These are phyloP conservation scores for Heliothis subflexa DNA, from an alignment of 1,140 invertebrate species.

Conservation along the genomic window DNA sequence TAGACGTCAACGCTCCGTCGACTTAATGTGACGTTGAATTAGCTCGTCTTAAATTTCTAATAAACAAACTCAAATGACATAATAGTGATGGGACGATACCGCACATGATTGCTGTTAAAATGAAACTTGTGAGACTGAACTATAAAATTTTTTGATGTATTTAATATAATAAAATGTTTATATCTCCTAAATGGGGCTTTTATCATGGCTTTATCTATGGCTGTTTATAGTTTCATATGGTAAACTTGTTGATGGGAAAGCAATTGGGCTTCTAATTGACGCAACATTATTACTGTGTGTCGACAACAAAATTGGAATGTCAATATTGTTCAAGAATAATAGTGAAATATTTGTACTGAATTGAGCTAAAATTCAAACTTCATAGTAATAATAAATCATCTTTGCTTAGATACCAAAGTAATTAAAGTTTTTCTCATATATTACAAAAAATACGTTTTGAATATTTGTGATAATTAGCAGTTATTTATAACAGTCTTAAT, in stretches of 20 bases:
- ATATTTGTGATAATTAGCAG: too few relatives aligned
- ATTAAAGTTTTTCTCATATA: too few relatives aligned
- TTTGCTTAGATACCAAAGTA: too few relatives aligned
- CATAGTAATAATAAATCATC: too few relatives aligned
- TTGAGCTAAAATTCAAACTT: too few relatives aligned
- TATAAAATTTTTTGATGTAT: constrained; percentile 36
- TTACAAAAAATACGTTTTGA: too few relatives aligned
- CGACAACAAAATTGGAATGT: neutral
- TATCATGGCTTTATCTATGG: neutral
- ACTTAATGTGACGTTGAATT: constrained; percentile 72
- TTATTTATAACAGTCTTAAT: too few relatives aligned
- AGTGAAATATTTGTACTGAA: too few relatives aligned
- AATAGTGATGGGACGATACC: constrained; percentile 22
- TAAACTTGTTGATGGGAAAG: constrained; percentile 5
- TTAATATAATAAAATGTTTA: constrained; percentile 32
- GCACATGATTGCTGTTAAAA: constrained; percentile 38
- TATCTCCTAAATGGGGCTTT: neutral
- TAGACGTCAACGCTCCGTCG: constrained; percentile 68
- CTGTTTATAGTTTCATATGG: constrained; percentile 23
- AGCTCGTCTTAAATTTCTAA: constrained; percentile 69
- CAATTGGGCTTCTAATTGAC: neutral
- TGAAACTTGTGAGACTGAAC: constrained; percentile 17
- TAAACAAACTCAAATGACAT: constrained; percentile 64
- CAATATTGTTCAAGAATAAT: neutral
- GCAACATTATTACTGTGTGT: neutral